phyloP scores from a whole-genome alignment of 2,888 invertebrate genomes.

The Aphidoletes aphidimyza region DNA sequence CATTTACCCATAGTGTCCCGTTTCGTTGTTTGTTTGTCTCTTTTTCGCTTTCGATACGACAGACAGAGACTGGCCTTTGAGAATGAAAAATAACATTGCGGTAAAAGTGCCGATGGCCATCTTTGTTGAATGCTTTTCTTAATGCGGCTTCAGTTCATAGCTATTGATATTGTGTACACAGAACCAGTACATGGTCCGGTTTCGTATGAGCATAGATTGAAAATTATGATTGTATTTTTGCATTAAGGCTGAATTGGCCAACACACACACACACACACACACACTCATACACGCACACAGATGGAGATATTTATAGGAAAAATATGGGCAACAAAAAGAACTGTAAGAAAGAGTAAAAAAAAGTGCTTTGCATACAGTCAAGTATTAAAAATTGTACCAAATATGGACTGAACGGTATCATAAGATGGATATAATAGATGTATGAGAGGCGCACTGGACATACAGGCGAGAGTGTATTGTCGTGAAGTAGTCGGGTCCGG shows the following conservation, averaged over 20 bases:
- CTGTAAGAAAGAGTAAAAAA: not conserved
- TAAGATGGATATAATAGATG: constrained; percentile 7
- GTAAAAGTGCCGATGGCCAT: constrained; percentile 49
- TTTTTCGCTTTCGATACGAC: not conserved
- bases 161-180: constrained; percentile 1
- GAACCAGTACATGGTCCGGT: too few species aligned
- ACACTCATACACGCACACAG: not conserved
- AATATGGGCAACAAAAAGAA: not conserved
- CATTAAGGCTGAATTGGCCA: not conserved
- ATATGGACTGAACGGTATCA: too few species aligned
- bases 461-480: not conserved
- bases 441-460: not conserved
- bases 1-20: not conserved
- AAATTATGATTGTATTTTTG: constrained; percentile 52
- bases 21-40: constrained; percentile 3
- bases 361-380: constrained; percentile 13
- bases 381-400: not conserved
- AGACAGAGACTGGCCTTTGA: not conserved
- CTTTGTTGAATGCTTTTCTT: constrained; percentile 14
- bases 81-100: constrained; percentile 20
- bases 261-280: not conserved
- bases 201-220: constrained; percentile 50
- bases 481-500: not conserved
- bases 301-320: not conserved
- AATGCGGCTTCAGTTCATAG: constrained; percentile 23